phyloP scores from a whole-genome alignment of 2,113 vertebrate species.

The Campylomormyrus numenius region DNA sequence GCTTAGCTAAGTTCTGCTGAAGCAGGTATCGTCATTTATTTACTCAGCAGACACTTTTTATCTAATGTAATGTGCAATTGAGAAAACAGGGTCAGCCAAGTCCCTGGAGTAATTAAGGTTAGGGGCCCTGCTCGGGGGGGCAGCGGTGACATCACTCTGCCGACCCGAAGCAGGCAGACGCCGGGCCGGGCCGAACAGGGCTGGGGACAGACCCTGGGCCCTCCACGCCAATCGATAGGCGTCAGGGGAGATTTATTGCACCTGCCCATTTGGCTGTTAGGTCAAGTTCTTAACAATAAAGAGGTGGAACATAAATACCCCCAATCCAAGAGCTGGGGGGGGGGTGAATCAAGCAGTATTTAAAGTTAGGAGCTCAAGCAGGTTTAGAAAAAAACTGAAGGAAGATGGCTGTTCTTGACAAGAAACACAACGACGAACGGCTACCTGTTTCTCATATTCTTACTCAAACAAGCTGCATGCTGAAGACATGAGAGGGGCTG shows the following conservation, averaged over 20 bases:
- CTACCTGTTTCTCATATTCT: neutral
- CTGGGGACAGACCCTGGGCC: neutral
- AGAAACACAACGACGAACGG: neutral
- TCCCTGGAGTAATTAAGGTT: neutral
- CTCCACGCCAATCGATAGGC: slow-evolving; percentile 19
- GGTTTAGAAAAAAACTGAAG: neutral
- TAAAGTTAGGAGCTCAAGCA: neutral
- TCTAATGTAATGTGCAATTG: neutral
- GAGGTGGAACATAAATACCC: neutral
- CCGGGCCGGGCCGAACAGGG: neutral
- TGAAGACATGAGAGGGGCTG: neutral
- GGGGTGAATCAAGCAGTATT: neutral
- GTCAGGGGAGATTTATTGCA: slow-evolving; percentile 27
- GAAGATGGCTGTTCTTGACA: neutral
- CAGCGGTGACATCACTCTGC: neutral
- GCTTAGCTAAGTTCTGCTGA: neutral
- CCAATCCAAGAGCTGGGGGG: neutral
- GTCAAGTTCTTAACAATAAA: slow-evolving; percentile 15
- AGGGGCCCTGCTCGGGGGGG: neutral
- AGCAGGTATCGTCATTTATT: neutral
- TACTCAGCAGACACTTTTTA: neutral
- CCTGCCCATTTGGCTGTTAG: slow-evolving; percentile 8
- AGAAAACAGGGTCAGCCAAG: neutral
- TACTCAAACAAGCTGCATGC: neutral
- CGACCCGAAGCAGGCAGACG: neutral